These are phyloP conservation scores for Melitaea athalia DNA, from an alignment of 2,888 invertebrate genomes.

Conservation along the genomic window DNA sequence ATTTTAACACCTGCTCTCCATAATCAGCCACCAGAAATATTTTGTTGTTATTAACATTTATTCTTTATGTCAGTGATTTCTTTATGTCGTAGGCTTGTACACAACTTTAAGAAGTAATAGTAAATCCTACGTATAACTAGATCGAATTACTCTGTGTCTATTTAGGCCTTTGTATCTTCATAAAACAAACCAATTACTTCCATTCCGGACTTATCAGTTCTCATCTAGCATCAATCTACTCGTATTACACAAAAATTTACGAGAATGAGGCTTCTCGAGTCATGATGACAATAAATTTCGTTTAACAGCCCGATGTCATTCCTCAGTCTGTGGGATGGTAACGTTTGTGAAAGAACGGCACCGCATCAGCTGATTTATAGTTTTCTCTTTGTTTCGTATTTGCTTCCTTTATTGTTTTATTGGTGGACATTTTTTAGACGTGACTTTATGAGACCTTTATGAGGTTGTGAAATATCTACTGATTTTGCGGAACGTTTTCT, in stretches of 20 bases:
- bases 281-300: conserved; percentile 74
- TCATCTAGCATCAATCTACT: conserved; percentile 71
- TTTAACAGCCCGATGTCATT: conserved; percentile 66
- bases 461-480: conserved; percentile 30
- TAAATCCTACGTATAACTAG: conserved; percentile 8
- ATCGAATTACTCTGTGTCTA: conserved; percentile 17
- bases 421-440: conserved; percentile 33
- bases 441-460: conserved; percentile 25
- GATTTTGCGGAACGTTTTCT: conserved; percentile 32
- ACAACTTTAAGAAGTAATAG: not conserved
- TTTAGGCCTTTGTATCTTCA: conserved; percentile 51
- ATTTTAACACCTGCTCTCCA: conserved; percentile 32
- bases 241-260: conserved; percentile 75
- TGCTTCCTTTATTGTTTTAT: conserved; percentile 43
- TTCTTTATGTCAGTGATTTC: not conserved
- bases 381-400: conserved; percentile 43
- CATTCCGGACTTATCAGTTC: conserved; percentile 65
- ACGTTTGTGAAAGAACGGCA: conserved; percentile 37
- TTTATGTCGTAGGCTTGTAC: not conserved
- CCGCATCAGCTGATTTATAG: conserved; percentile 43
- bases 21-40: conserved; percentile 24
- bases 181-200: conserved; percentile 74
- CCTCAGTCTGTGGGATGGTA: conserved; percentile 47
- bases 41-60: conserved; percentile 27
- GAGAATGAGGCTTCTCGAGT: conserved; percentile 63